phyloP scores from a whole-genome alignment of 1,140 invertebrate genomes.

The Drosophila gunungcola region DNA sequence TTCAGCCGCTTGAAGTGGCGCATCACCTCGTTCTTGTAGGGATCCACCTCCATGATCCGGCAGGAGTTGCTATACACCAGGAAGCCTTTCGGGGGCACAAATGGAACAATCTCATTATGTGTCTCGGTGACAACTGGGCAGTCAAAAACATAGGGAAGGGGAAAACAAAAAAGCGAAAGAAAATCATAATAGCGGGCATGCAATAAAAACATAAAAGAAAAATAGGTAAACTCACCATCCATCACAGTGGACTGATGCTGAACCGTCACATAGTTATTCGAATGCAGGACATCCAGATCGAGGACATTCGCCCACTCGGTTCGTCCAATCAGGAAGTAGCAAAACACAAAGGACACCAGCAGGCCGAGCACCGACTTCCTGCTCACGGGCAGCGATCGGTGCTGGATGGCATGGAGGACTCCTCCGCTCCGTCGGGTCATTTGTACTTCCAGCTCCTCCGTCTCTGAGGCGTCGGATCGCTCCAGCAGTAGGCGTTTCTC shows the following conservation, averaged over 20 bases:
- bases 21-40: conserved; percentile 88
- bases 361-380: conserved; percentile 47
- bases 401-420: neutral
- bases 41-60: conserved; percentile 89
- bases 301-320: conserved; percentile 55
- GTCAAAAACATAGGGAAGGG: neutral
- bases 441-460: conserved; percentile 16
- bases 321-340: conserved; percentile 58
- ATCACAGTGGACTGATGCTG: conserved; percentile 72
- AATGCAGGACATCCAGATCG: conserved; percentile 46
- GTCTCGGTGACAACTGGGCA: neutral
- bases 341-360: conserved; percentile 50
- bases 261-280: conserved; percentile 40
- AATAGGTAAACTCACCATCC: conserved; percentile 64
- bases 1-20: conserved; percentile 86
- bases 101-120: conserved; percentile 27
- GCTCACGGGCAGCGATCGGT: conserved; percentile 33
- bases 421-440: conserved; percentile 6
- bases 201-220: conserved; percentile 3
- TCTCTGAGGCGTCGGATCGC: conserved; percentile 16
- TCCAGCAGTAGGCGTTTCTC: conserved; percentile 55
- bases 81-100: conserved; percentile 85
- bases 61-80: conserved; percentile 89
- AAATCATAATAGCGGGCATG: conserved; percentile 11
- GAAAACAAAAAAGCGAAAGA: conserved; percentile 1